Base-by-base conservation (phyloP, 1,140 invertebrate genomes). In the Mactra quadrangularis region DNA sequence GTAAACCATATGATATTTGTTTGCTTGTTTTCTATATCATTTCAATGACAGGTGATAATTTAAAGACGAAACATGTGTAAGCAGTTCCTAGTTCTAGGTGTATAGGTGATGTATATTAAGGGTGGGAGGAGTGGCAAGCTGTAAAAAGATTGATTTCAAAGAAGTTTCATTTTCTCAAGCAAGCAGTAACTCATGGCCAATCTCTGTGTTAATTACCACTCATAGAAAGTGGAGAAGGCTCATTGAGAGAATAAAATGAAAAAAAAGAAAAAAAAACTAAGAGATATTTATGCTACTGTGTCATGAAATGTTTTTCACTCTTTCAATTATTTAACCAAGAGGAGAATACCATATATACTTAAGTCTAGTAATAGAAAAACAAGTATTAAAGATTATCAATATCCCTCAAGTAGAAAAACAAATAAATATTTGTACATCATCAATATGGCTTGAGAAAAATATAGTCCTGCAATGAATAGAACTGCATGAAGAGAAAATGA, bases 1-100 rank as follows among this genome's bases (percentile, higher is more conserved):
- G 38, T 15, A 41, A 41, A 41, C 38, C 38, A 6, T 41, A 41
- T 41, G 38, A 41, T 41, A 15, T 41, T 41, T 41, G 38, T 41
- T 15, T 41, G 38, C 38, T 41, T 41, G 38, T 41, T n/a, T n/a
- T 41, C 38, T 15, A 41, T 41, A 41, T 41, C 38, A 15, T 15
- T 15, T 41, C 15, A 41, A 15, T 41, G 27, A 25, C 45, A 68
- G 45, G 35, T 11, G 25, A 68, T 68, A 41, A 68, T 68, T 68
- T 68, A 68, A 50, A 68, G 64, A 68, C 45, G 64, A 68, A 68
- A 50, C 64, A 68, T 68, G 64, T 68, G 64, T 50, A 68, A 68
- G 27, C 47, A 47, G 15, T 68, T 50, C 41, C 64, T 68, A 50
- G 45, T 68, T 68, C 47, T 50, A 47, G 64, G 13, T 68, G 45